A percentile compares a stretch with the other conserved stretches of the same genome.
Conservation (phyloP, 2,113 vertebrate species). For the Tricholaema leucomelas region DNA sequence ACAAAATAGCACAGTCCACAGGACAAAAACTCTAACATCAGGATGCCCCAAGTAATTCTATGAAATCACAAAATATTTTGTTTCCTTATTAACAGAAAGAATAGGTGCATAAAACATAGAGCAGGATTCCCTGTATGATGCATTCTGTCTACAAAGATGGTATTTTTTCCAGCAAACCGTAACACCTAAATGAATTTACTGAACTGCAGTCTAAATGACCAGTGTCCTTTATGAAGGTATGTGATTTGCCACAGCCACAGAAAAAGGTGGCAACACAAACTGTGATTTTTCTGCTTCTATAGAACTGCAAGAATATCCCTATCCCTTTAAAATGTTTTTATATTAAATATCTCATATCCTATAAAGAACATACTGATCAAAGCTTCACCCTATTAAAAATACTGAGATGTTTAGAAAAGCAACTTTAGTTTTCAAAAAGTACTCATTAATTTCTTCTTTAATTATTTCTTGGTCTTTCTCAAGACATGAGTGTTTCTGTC, state of each 20-base stretch:
- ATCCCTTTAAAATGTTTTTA: background rate
- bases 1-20: background rate
- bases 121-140: background rate
- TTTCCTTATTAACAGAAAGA: background rate
- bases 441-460: background rate
- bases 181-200: background rate
- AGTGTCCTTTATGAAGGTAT: background rate
- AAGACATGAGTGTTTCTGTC: background rate
- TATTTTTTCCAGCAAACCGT: background rate
- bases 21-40: background rate
- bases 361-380: background rate
- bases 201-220: background rate
- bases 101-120: background rate
- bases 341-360: background rate
- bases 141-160: background rate
- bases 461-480: background rate
- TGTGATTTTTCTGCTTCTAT: background rate
- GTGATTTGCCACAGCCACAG: background rate
- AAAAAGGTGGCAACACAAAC: background rate
- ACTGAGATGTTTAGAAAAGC: background rate
- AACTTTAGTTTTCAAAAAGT: background rate
- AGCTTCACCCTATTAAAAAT: background rate
- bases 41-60: background rate
- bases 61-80: background rate
- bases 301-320: background rate